phyloP scores from a whole-genome alignment of 2,797 vertebrate species.

The Coreius guichenoti region DNA sequence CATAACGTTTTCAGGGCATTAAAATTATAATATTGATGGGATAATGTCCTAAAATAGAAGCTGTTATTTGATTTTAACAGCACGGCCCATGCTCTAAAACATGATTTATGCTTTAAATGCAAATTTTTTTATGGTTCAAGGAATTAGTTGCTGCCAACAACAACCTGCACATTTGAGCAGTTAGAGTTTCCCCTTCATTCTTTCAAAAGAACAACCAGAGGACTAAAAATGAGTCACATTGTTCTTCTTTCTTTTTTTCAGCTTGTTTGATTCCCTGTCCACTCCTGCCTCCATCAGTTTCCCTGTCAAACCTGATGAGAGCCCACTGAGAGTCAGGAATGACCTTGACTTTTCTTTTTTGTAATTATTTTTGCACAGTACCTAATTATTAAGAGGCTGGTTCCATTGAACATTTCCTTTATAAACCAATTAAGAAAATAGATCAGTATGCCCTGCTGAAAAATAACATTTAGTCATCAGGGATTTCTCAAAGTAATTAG shows the following conservation, averaged over 20 bases:
- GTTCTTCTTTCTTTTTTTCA: neutral
- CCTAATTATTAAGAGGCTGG: neutral
- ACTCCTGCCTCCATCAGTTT: neutral
- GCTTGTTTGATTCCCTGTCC: neutral
- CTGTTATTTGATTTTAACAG: constrained; percentile 9
- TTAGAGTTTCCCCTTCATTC: neutral
- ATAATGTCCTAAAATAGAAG: constrained; percentile 2
- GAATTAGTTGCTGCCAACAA: neutral
- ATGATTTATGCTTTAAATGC: constrained; percentile 15
- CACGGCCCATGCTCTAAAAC: neutral
- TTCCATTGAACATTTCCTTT: constrained; percentile 2
- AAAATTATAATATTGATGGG: neutral
- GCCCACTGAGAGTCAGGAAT: neutral
- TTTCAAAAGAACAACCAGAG: neutral
- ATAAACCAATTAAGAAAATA: constrained; percentile 22
- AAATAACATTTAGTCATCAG: neutral
- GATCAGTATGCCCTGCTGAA: neutral
- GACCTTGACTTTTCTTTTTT: neutral
- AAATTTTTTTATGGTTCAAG: neutral
- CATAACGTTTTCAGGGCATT: neutral
- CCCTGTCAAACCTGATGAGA: constrained; percentile 17
- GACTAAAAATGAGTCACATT: neutral
- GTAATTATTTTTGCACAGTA: neutral
- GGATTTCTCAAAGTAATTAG: constrained; percentile 5
- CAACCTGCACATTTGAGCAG: neutral